Evolutionary conservation across 2,797 vertebrate species (phyloP), one percentile per base, ranked within the genome.

Genomic region (Acomys russatus): DNA sequence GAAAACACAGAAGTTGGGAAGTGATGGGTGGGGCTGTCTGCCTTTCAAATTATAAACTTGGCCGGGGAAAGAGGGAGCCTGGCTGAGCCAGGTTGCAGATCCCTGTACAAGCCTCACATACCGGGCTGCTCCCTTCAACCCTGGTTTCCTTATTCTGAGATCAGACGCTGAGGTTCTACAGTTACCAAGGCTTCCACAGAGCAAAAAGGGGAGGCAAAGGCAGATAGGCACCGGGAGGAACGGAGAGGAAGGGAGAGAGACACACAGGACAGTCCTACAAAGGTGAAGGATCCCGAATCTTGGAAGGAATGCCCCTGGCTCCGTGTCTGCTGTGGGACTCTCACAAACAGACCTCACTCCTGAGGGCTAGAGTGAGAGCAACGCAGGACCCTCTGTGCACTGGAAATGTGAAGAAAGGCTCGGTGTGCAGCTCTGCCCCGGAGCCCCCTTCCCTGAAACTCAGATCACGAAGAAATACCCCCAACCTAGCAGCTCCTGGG

Each of bases 1-100:
- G 22, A 33, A 56, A n/a, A 70, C 3, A n/a, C 18, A 35, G 61
- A n/a, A 3, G 22, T 14, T 51, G 76, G 64, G 56, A 30, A 38
- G 61, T 38, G 61, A 74, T 38, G 35, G 15, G 44, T 44, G n/a
- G n/a, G 25, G 44, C 25, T 49, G 12, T 33, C 80, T 92, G 66
- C 73, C 22, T 76, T 12, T 44, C 9, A 2, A 20, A 56, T 38
- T 49, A 35, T 20, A 68, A 71, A 68, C 49, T 22, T 6, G 0
- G 28, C 82, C 61, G 51, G 74, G 83, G 30, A 33, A 30, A 33
- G 14, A 23, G 97, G 88, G 97, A 98, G 96, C 93, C 96, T 51
- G 74, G 56, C 78, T 63, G 78, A 74, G 71, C 35, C 35, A 22
- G 49, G 51, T 3, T 63, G 51, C 49, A 73, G 71, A 12, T 35